Percentiles rank a stretch among this genome's conserved stretches.
These are phyloP conservation scores for Gallinago nigripennis DNA, from an alignment of 2,797 vertebrate species.

Conservation along the genomic window DNA sequence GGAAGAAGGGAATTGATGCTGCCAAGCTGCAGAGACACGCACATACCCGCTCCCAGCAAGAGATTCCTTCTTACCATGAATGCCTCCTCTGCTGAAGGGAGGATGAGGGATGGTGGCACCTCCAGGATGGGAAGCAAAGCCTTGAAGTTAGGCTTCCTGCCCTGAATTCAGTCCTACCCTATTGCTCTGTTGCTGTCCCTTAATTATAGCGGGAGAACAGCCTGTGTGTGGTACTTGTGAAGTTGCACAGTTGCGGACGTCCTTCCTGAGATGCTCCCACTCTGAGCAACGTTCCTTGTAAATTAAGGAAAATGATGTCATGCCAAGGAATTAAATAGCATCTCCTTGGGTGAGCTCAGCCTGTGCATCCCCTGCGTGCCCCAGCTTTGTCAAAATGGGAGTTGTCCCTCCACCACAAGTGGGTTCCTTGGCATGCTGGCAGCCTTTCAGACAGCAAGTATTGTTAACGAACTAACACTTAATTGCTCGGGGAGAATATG, in stretches of 20 bases:
- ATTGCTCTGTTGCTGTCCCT: neutral
- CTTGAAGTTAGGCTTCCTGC: neutral
- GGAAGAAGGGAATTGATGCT: neutral
- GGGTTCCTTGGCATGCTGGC: constrained; percentile 25
- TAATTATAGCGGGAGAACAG: neutral
- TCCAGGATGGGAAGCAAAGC: neutral
- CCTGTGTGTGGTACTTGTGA: constrained; percentile 34
- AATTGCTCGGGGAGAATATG: neutral
- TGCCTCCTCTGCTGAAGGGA: neutral
- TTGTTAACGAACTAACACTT: neutral
- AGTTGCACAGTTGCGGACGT: neutral
- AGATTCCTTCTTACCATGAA: neutral
- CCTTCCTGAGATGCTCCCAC: neutral
- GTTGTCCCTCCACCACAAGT: neutral
- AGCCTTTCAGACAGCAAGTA: neutral
- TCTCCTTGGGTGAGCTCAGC: neutral
- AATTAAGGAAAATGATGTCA: neutral
- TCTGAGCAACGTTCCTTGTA: neutral
- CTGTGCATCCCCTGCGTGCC: neutral
- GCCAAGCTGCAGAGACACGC: neutral
- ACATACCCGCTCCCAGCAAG: neutral
- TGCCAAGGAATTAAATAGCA: constrained; percentile 6
- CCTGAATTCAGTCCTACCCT: neutral
- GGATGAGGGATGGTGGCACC: neutral
- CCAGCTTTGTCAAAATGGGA: neutral